Base-by-base conservation (phyloP, 2,797 vertebrate species). In the Chelon labrosus region DNA sequence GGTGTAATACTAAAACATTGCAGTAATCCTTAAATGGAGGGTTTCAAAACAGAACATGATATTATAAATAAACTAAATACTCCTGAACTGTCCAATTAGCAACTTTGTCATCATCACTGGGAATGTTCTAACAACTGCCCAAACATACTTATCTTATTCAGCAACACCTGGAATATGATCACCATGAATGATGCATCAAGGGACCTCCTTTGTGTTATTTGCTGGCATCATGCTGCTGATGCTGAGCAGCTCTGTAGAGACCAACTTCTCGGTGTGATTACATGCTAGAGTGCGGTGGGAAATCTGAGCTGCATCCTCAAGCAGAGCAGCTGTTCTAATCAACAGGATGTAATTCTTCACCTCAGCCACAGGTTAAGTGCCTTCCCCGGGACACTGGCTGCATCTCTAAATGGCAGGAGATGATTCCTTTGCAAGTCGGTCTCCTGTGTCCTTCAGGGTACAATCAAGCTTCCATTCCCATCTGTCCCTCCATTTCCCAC, bases 311-410 rank as follows among this genome's bases (percentile, higher is more conserved):
- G 65, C 77, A 55, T 70, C 69, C 79, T 82, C 16, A n/a, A 75
- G 68, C 68, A 38, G 77, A 81, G 60, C 38, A 51, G 55, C 63
- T 52, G 65, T 59, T 83, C 76, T 75, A 74, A 87, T 89, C 84
- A 79, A 75, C 72, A 78, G 62, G 52, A 67, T 82, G 73, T 84
- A 79, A 88, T 83, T 82, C 64, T 16, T 82, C 61, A 69, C 82
- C 65, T 81, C 56, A 79, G 75, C 73, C 77, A 75, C 77, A 71
- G 79, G 80, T 88, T 79, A 82, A 91, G 72, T 83, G 70, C 44
- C 69, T 82, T 80, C 73, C 75, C 54, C 10, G 0, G 70, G 70
- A 83, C 50, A 57, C 56, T 16, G 60, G 67, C 79, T 73, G 38
- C 73, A 61, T 69, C 51, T 82, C 58, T 70, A 79, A 85, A 81